Evolutionary conservation across 2,888 invertebrate genomes (phyloP).

Genomic region (Perdita meconis): DNA sequence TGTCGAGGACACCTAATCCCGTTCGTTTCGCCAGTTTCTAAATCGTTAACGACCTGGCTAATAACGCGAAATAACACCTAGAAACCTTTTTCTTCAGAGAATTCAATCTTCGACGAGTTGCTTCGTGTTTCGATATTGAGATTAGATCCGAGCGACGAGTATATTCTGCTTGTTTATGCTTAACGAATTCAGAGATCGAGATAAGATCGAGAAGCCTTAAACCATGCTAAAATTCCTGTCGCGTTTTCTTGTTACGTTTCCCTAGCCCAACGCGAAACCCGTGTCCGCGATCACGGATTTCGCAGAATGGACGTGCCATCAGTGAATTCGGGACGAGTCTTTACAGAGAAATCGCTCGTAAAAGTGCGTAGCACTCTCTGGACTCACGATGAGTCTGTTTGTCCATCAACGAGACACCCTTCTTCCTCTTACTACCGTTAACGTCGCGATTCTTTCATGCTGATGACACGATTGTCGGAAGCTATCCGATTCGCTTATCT

Average conservation of each 20-base stretch:
- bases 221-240: too few species aligned
- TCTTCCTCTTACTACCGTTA: slow-evolving; percentile 15
- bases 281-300: slow-evolving; percentile 17
- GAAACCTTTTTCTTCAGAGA: too few species aligned
- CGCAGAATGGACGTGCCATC: slow-evolving; percentile 34
- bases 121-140: too few species aligned
- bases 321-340: slow-evolving; percentile 45
- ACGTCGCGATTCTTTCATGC: slow-evolving; percentile 4
- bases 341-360: slow-evolving; percentile 57
- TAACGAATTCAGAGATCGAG: too few species aligned
- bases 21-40: slow-evolving; percentile 8
- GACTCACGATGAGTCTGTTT: slow-evolving; percentile 30
- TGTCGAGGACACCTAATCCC: background rate
- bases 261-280: background rate
- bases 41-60: background rate
- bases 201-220: too few species aligned
- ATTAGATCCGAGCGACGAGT: too few species aligned
- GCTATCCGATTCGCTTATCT: slow-evolving; percentile 17
- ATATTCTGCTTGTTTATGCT: too few species aligned
- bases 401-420: slow-evolving; percentile 10
- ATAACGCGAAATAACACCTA: background rate
- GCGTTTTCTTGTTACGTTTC: too few species aligned
- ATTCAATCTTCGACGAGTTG: too few species aligned
- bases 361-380: slow-evolving; percentile 20
- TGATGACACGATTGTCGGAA: background rate